Conservation (phyloP, 2,113 vertebrate species). For the Manacus vitellinus region DNA sequence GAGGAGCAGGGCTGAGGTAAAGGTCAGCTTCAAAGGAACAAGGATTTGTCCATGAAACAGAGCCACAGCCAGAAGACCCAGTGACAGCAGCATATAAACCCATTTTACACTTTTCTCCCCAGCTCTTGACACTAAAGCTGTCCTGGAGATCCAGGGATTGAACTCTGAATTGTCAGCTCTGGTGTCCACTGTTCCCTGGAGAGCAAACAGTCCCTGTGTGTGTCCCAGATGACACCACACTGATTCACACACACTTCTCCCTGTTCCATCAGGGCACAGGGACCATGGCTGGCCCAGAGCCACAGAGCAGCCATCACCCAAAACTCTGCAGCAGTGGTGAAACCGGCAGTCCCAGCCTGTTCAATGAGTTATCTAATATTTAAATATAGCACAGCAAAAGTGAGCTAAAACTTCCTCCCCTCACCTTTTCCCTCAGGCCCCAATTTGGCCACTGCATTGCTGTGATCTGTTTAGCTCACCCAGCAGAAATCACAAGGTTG, state of each 20-base stretch:
- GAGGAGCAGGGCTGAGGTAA: neutral
- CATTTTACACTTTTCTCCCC: neutral
- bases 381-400: neutral
- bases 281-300: neutral
- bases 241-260: neutral
- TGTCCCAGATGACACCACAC: neutral
- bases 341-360: neutral
- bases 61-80: neutral
- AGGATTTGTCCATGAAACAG: neutral
- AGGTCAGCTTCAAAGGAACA: neutral
- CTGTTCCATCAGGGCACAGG: neutral
- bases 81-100: accelerated
- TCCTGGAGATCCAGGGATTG: neutral
- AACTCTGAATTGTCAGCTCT: neutral
- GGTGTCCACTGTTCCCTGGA: neutral
- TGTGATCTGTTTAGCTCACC: neutral
- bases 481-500: neutral
- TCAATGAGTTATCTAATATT: neutral
- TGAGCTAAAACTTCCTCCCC: neutral
- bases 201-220: neutral
- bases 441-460: accelerated
- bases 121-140: neutral
- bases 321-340: neutral
- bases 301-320: neutral
- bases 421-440: neutral